Percentiles rank a stretch among this genome's conserved stretches.
These are phyloP conservation scores for Macrosiphum euphorbiae DNA, from an alignment of 2,888 invertebrate genomes.

Conservation along the genomic window DNA sequence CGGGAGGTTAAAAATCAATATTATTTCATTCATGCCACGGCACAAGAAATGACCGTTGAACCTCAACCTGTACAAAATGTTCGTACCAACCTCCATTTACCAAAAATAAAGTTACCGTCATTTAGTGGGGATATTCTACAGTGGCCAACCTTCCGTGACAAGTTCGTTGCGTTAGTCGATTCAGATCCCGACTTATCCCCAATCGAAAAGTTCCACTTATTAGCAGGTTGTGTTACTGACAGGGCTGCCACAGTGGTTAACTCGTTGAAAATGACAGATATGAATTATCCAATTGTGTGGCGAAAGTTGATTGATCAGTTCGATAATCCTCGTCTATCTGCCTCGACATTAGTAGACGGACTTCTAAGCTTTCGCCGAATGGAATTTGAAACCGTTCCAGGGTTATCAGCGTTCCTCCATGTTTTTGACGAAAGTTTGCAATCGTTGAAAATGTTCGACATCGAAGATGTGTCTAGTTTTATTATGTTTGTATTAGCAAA, in stretches of 20 bases:
- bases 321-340: no score
- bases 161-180: not conserved
- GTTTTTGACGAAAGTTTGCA: no score
- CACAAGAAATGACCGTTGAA: not conserved
- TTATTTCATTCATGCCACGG: not conserved
- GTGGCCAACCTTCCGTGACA: not conserved
- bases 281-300: no score
- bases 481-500: no score
- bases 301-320: no score
- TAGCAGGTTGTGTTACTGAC: not conserved
- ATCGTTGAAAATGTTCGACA: no score
- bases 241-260: not conserved
- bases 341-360: no score
- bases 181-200: not conserved
- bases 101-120: not conserved
- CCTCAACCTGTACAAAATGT: not conserved
- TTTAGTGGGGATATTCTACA: slow-evolving; percentile 1
- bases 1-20: not conserved
- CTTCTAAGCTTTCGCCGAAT: no score
- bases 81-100: not conserved
- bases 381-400: no score
- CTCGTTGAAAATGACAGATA: no score
- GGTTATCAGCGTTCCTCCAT: no score
- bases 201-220: slow-evolving; percentile 13
- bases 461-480: no score